These are phyloP conservation scores for Brachionus koreanus DNA, from an alignment of 1,140 invertebrate species.

Conservation along the genomic window DNA sequence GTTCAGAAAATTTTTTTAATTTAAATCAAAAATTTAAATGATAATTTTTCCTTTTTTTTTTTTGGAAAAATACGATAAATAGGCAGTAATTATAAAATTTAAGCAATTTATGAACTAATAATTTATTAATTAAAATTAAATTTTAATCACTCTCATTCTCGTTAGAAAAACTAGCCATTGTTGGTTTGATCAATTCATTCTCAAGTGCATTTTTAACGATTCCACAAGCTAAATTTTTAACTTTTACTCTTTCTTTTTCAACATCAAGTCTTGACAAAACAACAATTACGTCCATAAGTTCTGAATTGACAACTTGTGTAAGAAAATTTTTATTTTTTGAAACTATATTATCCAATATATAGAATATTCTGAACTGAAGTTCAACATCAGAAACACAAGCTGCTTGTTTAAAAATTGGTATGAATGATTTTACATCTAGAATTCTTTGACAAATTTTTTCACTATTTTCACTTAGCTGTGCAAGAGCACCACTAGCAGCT, in stretches of 20 bases:
- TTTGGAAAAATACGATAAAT: too few species aligned
- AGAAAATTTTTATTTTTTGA: background rate
- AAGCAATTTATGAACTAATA: too few species aligned
- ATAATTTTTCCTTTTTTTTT: too few species aligned
- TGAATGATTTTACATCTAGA: slow-evolving; percentile 4
- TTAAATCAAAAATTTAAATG: too few species aligned
- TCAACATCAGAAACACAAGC: background rate
- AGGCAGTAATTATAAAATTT: too few species aligned
- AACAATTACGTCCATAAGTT: slow-evolving; percentile 44
- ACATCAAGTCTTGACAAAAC: slow-evolving; percentile 34
- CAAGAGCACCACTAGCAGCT: slow-evolving; percentile 29
- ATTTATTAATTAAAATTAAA: background rate
- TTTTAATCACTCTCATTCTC: slow-evolving; percentile 32
- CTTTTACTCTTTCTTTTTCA: slow-evolving; percentile 19
- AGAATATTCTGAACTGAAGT: slow-evolving; percentile 43
- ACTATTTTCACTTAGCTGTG: slow-evolving; percentile 13
- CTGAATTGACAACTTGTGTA: slow-evolving; percentile 20
- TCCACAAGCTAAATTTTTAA: background rate
- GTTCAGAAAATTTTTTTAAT: too few species aligned
- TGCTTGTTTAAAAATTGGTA: slow-evolving; percentile 32
- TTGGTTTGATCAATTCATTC: slow-evolving; percentile 20
- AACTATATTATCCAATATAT: slow-evolving; percentile 16
- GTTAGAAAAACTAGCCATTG: background rate
- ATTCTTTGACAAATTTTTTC: slow-evolving; percentile 38
- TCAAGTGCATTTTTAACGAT: slow-evolving; percentile 34